These are phyloP conservation scores for Tadarida brasiliensis DNA, from an alignment of 2,797 vertebrate genomes.

Conservation along the genomic window DNA sequence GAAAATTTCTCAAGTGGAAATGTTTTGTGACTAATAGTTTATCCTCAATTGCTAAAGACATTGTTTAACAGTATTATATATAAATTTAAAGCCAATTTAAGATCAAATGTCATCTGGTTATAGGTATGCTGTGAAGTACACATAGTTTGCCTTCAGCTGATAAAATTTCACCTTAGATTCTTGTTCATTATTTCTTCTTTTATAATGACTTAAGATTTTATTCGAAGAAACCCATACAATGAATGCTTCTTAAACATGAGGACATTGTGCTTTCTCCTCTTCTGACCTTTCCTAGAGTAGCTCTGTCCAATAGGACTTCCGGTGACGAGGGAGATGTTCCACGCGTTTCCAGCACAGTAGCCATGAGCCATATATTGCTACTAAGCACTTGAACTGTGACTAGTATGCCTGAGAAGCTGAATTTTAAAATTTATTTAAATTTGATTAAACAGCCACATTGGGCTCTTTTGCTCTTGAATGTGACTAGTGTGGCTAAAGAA, in stretches of 20 bases:
- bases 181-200: constrained; percentile 41
- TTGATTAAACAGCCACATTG: background rate
- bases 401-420: background rate
- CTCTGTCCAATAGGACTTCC: background rate
- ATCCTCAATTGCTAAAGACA: background rate
- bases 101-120: constrained; percentile 27
- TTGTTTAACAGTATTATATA: constrained; percentile 40
- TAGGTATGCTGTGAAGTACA: constrained; percentile 27
- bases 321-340: background rate
- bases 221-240: background rate
- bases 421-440: constrained; percentile 39
- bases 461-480: background rate
- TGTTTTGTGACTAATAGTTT: constrained; percentile 46
- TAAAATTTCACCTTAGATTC: constrained; percentile 2
- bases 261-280: background rate
- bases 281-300: constrained; percentile 13
- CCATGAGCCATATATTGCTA: background rate
- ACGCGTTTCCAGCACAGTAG: background rate
- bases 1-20: constrained; percentile 69
- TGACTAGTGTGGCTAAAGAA: background rate
- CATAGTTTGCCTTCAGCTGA: constrained; percentile 12
- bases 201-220: constrained; percentile 22
- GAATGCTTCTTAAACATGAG: constrained; percentile 50
- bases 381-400: background rate
- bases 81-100: constrained; percentile 70